Percentiles rank a stretch among this genome's conserved stretches.
Conservation (phyloP, 2,888 invertebrate genomes). For the Parnassius apollo region DNA sequence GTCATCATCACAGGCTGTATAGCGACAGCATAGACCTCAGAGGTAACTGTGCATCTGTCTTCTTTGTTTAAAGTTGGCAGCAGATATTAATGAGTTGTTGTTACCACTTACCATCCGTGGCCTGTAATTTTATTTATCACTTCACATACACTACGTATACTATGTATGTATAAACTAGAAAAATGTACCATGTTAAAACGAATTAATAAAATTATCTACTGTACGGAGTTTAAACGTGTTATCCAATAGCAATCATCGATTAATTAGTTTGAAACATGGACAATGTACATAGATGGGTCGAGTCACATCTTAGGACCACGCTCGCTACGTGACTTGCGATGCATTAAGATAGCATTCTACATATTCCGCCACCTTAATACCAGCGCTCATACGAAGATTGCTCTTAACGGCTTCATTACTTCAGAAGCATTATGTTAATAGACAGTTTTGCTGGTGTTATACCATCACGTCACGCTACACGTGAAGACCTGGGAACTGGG, state of each 20-base stretch:
- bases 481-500: conserved; percentile 21
- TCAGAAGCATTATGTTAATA: conserved; percentile 60
- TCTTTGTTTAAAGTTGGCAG: no score
- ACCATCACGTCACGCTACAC: conserved; percentile 70
- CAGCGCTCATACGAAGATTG: conserved; percentile 38
- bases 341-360: conserved; percentile 64
- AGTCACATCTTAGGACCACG: conserved; percentile 24
- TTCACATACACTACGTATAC: no score
- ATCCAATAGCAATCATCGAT: not conserved
- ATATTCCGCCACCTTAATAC: conserved; percentile 63
- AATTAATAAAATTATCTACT: not conserved
- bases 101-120: no score
- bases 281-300: conserved; percentile 1
- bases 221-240: conserved; percentile 1
- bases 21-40: no score
- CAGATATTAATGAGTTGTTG: no score
- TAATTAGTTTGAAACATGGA: conserved; percentile 21
- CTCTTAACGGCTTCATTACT: conserved; percentile 62
- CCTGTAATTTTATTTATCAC: no score
- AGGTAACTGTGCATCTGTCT: no score
- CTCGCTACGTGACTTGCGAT: conserved; percentile 56
- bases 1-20: no score
- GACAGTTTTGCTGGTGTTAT: conserved; percentile 46
- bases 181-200: no score
- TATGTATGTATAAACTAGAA: no score